phyloP scores from a whole-genome alignment of 2,888 invertebrate genomes.

The Eumerus sabulonum region DNA sequence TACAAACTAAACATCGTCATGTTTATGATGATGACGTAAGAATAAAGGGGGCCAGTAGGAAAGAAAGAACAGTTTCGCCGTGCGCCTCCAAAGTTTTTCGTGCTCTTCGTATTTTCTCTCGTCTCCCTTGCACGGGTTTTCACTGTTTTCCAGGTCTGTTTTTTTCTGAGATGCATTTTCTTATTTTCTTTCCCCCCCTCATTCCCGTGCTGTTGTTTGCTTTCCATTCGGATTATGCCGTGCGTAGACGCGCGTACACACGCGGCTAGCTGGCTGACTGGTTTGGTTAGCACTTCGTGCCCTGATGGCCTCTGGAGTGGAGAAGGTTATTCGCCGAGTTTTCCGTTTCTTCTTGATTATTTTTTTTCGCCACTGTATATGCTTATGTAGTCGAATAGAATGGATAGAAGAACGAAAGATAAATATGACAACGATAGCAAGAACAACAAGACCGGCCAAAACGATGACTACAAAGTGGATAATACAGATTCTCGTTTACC shows the following conservation, averaged over 20 bases:
- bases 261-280: too few relatives aligned
- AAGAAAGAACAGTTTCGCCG: conserved; percentile 67
- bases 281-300: conserved; percentile 46
- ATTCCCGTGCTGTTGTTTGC: conserved; percentile 6
- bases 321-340: conserved; percentile 63
- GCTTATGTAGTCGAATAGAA: background rate
- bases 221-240: conserved; percentile 16
- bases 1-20: conserved; percentile 43
- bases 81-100: conserved; percentile 45
- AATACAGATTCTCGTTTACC: conserved; percentile 20
- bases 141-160: background rate
- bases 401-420: conserved; percentile 1
- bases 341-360: too few relatives aligned
- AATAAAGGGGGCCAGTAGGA: conserved; percentile 67
- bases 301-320: conserved; percentile 59
- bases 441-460: background rate
- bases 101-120: conserved; percentile 4
- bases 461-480: conserved; percentile 8
- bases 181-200: conserved; percentile 30
- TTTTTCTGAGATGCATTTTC: conserved; percentile 40
- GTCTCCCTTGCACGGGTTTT: conserved; percentile 3
- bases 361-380: conserved; percentile 8
- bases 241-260: conserved; percentile 40
- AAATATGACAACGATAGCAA: conserved; percentile 30
- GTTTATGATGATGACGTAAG: conserved; percentile 58